Evolutionary conservation across 2,888 invertebrate genomes (phyloP), one percentile per base, ranked within the genome.

Genomic region (Protodeltote pygarga): DNA sequence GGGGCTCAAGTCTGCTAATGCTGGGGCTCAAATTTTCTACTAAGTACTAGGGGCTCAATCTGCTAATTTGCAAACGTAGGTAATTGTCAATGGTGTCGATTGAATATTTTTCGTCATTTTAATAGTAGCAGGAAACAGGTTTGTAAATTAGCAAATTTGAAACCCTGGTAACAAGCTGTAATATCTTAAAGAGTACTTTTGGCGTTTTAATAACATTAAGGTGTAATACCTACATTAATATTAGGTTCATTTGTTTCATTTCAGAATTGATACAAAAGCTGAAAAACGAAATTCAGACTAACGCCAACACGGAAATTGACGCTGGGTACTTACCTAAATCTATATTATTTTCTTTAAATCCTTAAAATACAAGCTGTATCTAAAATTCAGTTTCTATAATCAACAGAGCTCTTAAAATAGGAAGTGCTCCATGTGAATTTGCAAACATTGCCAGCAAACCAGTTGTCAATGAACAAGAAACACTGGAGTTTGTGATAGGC

Each of bases 181-280:
- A n/a, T n/a, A n/a, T n/a, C n/a, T n/a, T n/a, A n/a, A n/a, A n/a
- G n/a, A n/a, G n/a, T n/a, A n/a, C n/a, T n/a, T n/a, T n/a, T n/a
- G n/a, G n/a, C n/a, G n/a, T n/a, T n/a, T n/a, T n/a, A n/a, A n/a
- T n/a, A n/a, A n/a, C n/a, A n/a, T n/a, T n/a, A n/a, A n/a, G n/a
- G 1, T 6, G 31, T 3, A 16, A 1, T 16, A 29, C 5, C 8
- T 16, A 4, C 16, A 1, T 29, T 16, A n/a, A n/a, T 16, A 10
- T 2, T 10, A 4, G 5, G n/a, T 29, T 16, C 8, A 21, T 15
- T 21, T 3, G 17, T 8, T 45, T 8, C 15, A 23, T 81, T 87
- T 44, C 79, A 85, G 83, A 81, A 69, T 66, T 84, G 37, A 77
- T 87, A 59, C 71, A 84, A 33, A 84, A 84, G 53, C 65, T 88